Percentiles rank a stretch among this genome's conserved stretches.
Conservation (phyloP, 2,888 invertebrate species). For the Athalia circularis region DNA sequence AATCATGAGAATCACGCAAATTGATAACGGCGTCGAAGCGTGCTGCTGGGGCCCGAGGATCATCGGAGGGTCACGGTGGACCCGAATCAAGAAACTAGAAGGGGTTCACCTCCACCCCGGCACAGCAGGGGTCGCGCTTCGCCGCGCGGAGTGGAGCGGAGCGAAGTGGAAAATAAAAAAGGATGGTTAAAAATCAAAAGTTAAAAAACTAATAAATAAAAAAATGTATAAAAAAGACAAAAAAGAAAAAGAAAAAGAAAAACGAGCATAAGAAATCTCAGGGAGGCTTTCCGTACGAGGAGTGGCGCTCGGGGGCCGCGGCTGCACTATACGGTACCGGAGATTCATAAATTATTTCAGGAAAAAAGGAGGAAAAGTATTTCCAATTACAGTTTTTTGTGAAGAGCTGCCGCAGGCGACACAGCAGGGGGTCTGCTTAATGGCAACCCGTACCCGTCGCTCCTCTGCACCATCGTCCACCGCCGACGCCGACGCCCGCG, state of each 20-base stretch:
- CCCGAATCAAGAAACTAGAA: conserved; percentile 31
- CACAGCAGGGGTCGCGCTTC: conserved; percentile 49
- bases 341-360: conserved; percentile 74
- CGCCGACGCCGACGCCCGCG: conserved; percentile 45
- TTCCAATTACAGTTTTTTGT: conserved; percentile 75
- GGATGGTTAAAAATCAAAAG: conserved; percentile 38
- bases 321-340: conserved; percentile 54
- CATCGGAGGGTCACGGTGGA: conserved; percentile 41
- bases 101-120: conserved; percentile 63
- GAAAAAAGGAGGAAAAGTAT: conserved; percentile 74
- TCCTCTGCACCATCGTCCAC: conserved; percentile 59
- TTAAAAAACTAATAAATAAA: neutral
- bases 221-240: neutral
- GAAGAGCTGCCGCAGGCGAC: conserved; percentile 74
- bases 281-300: conserved; percentile 43
- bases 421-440: conserved; percentile 74
- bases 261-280: conserved; percentile 6
- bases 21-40: conserved; percentile 67
- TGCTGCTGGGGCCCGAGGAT: conserved; percentile 48
- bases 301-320: conserved; percentile 45
- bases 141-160: conserved; percentile 23
- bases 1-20: conserved; percentile 70
- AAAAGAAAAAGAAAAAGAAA: neutral
- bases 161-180: conserved; percentile 15
- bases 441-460: conserved; percentile 73